Percentiles rank a stretch among this genome's conserved stretches.
phyloP scores from a whole-genome alignment of 2,888 invertebrate genomes.

The Agrotis exclamationis region DNA sequence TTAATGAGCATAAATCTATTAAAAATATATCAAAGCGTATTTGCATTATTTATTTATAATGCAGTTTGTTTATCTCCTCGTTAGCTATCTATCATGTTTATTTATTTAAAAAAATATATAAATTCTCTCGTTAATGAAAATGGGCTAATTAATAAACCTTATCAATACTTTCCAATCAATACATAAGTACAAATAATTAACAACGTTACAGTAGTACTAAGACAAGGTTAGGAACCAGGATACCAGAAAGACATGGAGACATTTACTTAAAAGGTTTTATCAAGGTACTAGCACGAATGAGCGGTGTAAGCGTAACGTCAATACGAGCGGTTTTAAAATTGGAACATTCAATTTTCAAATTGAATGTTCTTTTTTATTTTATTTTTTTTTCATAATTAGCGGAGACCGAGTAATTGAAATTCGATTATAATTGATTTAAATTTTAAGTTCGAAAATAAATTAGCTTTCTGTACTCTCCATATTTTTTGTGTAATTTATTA shows the following conservation, averaged over 20 bases:
- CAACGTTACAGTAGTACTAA: conserved; percentile 8
- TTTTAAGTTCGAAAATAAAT: no score
- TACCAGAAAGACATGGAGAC: conserved; percentile 36
- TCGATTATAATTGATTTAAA: no score
- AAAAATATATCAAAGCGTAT: no score
- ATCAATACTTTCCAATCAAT: background rate
- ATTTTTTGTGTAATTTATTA: no score
- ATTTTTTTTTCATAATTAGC: no score
- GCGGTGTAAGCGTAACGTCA: background rate
- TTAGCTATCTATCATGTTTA: background rate
- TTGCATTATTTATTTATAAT: background rate
- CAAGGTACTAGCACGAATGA: background rate
- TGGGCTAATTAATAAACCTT: conserved; percentile 4
- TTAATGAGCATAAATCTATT: no score
- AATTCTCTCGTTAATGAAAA: background rate
- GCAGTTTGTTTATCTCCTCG: conserved; percentile 2
- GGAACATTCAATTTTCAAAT: background rate
- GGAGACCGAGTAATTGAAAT: no score
- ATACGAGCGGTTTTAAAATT: background rate
- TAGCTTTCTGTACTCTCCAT: no score
- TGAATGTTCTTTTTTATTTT: no score
- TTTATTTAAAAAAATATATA: background rate
- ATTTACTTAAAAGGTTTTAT: conserved; percentile 49
- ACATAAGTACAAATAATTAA: background rate
- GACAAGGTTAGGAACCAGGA: conserved; percentile 52